Percentiles rank a stretch among this genome's conserved stretches.
Conservation (phyloP, 2,113 vertebrate genomes). For the Himantopus leucocephalus region DNA sequence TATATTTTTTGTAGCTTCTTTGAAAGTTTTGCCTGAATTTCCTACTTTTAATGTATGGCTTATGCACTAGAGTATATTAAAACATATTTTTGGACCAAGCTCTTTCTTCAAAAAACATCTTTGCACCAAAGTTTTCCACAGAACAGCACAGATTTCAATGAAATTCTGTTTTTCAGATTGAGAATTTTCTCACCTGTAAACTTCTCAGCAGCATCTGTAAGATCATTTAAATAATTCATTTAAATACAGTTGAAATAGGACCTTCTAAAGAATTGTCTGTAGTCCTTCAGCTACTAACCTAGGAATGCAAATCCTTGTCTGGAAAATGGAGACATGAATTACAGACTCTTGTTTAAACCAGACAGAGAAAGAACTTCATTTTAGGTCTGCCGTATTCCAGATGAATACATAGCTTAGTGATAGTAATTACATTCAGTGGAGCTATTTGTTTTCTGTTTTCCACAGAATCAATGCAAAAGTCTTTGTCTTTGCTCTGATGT, state of each 20-base stretch:
- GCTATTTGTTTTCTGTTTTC: background rate
- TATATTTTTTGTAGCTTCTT: background rate
- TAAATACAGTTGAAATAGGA: background rate
- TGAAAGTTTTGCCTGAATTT: background rate
- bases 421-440: background rate
- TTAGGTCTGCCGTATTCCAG: background rate
- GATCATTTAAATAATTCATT: background rate
- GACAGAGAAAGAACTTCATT: background rate
- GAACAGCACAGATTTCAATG: background rate
- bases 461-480: background rate
- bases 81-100: background rate
- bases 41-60: background rate
- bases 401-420: background rate
- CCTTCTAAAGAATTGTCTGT: background rate
- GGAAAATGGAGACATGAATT: background rate
- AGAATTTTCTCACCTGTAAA: background rate
- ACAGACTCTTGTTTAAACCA: background rate
- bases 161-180: background rate
- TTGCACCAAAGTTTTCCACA: background rate
- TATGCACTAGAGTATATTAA: accelerated
- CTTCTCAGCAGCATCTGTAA: background rate
- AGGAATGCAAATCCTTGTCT: background rate
- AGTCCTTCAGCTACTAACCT: background rate
- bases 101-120: background rate
- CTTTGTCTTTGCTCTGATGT: background rate